Percentiles rank a stretch among this genome's conserved stretches.
phyloP scores from a whole-genome alignment of 2,113 vertebrate genomes.

The Heliornis fulica region DNA sequence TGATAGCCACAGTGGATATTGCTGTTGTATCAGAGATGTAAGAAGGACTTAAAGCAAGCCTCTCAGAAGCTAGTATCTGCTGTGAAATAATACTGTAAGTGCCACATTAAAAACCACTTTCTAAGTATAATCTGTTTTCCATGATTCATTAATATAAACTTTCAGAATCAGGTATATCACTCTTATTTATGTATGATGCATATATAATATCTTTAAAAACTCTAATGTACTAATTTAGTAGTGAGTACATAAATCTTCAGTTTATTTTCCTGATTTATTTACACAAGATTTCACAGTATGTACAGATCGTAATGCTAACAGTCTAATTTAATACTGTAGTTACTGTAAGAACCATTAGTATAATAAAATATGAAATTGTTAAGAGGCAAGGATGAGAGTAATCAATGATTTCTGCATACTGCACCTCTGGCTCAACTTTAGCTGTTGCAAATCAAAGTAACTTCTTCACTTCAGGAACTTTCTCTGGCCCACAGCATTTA shows the following conservation, averaged over 20 bases:
- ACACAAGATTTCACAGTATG: constrained; percentile 40
- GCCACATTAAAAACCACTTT: constrained; percentile 36
- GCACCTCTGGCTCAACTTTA: not conserved
- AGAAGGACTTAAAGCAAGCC: not conserved
- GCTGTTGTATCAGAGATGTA: not conserved
- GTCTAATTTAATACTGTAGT: constrained; percentile 61
- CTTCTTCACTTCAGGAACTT: not conserved
- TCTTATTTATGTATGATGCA: constrained; percentile 64
- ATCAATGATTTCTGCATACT: constrained; percentile 51
- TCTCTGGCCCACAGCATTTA: not conserved
- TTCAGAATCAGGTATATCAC: constrained; percentile 59
- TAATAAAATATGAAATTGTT: constrained; percentile 55
- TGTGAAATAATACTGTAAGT: constrained; percentile 37
- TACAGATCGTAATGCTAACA: constrained; percentile 48
- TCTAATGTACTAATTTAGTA: constrained; percentile 64
- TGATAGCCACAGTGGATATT: not conserved
- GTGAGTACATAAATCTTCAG: constrained; percentile 68
- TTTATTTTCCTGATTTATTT: constrained; percentile 67
- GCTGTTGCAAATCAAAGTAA: not conserved
- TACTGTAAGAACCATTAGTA: constrained; percentile 66
- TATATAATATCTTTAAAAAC: constrained; percentile 68
- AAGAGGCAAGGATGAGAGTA: constrained; percentile 34
- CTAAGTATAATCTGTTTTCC: constrained; percentile 41
- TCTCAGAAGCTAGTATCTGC: constrained; percentile 5
- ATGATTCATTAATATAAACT: constrained; percentile 65